Evolutionary conservation across 1,140 invertebrate genomes (phyloP), one percentile per base, ranked within the genome.

Genomic region (Samia ricini): DNA sequence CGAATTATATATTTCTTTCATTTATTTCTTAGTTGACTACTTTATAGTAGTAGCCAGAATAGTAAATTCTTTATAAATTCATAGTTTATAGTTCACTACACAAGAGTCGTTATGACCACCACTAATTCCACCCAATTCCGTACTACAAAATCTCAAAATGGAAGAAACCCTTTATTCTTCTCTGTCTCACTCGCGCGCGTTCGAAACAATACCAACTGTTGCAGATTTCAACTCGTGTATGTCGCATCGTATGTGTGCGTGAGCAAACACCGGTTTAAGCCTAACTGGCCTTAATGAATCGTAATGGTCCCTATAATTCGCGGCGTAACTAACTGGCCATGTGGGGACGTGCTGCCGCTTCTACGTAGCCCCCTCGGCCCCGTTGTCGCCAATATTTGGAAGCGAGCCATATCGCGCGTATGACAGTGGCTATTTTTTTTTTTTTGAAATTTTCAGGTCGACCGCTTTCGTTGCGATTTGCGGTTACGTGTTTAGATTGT

Each of bases 261-360:
- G 83, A 64, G 84, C 85, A 90, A 88, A 90, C 85, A 88, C 87
- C 84, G 82, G 83, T 88, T 89, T 90, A 88, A 90, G 87, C 87
- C 88, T 91, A 91, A 91, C 90, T 90, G 90, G 89, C 89, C 85
- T 90, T 91, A 91, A 91, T 91, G 90, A 91, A 91, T 91, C 89
- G 90, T 91, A 91, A 91, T 91, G 89, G 90, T 85, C 89, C 85
- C 90, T 91, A 91, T 91, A 91, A 91, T 91, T 91, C 90, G 90
- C 85, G 84, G 87, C 84, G 87, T 90, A 91, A 91, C 90, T 91
- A 91, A 91, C 88, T 89, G 85, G 85, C 85, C 87, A 81, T 89
- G 83, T 87, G 87, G 87, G 87, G 85, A 71, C 80, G 71, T 62
- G 22, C 42, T 66, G 69, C 71, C 76, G 73, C 69, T 64, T 66